Percentiles rank a stretch among this genome's conserved stretches.
phyloP scores from a whole-genome alignment of 1,140 invertebrate genomes.

The Ectropis grisescens region DNA sequence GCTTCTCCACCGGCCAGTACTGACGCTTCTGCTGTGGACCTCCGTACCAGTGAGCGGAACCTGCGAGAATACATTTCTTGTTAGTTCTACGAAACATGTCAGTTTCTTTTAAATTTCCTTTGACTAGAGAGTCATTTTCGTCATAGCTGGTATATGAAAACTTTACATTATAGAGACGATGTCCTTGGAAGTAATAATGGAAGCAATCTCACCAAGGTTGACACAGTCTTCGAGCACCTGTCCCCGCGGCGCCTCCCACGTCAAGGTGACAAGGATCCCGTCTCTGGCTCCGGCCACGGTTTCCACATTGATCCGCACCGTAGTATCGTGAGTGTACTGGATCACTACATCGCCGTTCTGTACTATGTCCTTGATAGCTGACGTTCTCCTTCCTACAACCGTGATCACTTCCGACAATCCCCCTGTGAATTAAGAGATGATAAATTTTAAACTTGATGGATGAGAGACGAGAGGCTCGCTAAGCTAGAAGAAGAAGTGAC shows the following conservation, averaged over 20 bases:
- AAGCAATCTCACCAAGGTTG: constrained; percentile 34
- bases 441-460: too few species aligned
- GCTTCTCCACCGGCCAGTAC: constrained; percentile 77
- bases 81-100: too few species aligned
- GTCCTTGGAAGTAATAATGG: too few species aligned
- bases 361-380: constrained; percentile 24
- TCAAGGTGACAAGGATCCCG: constrained; percentile 28
- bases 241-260: constrained; percentile 33
- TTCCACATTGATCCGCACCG: constrained; percentile 21
- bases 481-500: too few species aligned
- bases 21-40: constrained; percentile 73
- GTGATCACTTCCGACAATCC: constrained; percentile 24
- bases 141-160: too few species aligned
- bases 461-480: too few species aligned
- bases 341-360: constrained; percentile 31
- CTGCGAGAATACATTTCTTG: constrained; percentile 9
- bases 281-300: constrained; percentile 15
- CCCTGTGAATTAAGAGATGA: too few species aligned
- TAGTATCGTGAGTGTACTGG: constrained; percentile 28
- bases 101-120: too few species aligned
- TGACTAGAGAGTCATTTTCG: too few species aligned
- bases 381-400: constrained; percentile 29
- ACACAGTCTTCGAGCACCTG: constrained; percentile 41
- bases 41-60: constrained; percentile 70
- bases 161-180: too few species aligned